Conservation (phyloP, 2,888 invertebrate genomes). For the Protonemura montana region DNA sequence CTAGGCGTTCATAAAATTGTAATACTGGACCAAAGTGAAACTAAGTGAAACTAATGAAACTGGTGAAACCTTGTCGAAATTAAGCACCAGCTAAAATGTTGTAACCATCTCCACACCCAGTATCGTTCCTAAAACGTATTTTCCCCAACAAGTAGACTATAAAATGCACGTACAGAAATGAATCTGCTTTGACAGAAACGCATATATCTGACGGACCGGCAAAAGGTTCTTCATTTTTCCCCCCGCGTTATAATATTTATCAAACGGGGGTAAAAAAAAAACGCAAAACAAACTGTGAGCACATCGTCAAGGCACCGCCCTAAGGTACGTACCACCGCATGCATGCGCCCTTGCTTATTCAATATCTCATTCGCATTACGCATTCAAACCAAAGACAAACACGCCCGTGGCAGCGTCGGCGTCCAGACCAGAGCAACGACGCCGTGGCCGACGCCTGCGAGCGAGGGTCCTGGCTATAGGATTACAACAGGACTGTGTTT, state of each 20-base stretch:
- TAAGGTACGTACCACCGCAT: not conserved
- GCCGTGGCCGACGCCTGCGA: not conserved
- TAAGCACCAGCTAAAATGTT: too few relatives aligned
- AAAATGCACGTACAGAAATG: too few relatives aligned
- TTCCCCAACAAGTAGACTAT: too few relatives aligned
- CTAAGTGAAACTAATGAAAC: too few relatives aligned
- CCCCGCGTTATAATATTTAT: not conserved
- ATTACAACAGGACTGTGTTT: not conserved
- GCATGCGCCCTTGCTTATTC: constrained; percentile 7
- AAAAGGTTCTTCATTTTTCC: not conserved
- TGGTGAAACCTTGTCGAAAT: too few relatives aligned
- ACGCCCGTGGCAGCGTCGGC: not conserved
- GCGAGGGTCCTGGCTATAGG: not conserved
- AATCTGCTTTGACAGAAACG: too few relatives aligned
- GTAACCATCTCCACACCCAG: too few relatives aligned
- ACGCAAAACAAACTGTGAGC: not conserved
- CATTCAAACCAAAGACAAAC: not conserved
- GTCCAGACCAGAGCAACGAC: not conserved
- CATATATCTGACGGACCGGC: not conserved
- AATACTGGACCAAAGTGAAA: too few relatives aligned
- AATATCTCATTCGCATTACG: not conserved
- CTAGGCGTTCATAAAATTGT: too few relatives aligned
- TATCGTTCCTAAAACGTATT: too few relatives aligned
- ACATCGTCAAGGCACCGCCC: not conserved
- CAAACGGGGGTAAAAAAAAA: not conserved